Evolutionary conservation across 2,113 vertebrate species (phyloP).

Genomic region (Lepus americanus): DNA sequence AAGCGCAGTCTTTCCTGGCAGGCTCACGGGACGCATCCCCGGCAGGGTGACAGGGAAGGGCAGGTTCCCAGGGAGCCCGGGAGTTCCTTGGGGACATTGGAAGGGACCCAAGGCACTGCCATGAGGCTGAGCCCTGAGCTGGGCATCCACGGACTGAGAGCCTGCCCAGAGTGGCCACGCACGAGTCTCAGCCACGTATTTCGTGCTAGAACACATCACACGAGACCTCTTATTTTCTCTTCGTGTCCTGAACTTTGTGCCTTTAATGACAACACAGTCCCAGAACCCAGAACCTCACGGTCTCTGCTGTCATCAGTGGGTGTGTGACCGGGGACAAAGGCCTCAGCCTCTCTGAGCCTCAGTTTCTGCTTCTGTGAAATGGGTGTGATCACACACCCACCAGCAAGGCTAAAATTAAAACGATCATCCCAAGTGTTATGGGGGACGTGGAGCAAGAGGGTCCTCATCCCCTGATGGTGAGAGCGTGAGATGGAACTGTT

Average conservation of each 20-base stretch:
- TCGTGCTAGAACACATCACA: background rate
- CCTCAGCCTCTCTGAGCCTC: background rate
- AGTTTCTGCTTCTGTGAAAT: background rate
- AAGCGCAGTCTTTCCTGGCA: constrained; percentile 63
- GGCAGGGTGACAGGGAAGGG: background rate
- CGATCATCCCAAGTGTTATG: background rate
- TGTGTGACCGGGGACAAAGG: background rate
- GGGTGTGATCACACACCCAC: background rate
- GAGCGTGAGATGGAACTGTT: background rate
- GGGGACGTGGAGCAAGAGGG: background rate
- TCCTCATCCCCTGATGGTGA: background rate
- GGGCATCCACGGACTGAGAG: background rate
- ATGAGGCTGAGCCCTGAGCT: background rate
- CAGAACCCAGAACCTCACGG: background rate
- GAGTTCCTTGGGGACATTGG: constrained; percentile 52
- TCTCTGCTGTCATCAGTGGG: background rate
- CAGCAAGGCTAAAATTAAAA: background rate
- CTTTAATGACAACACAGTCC: background rate
- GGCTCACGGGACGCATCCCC: background rate
- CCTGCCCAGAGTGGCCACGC: background rate
- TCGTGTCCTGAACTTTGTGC: background rate
- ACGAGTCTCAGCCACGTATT: background rate
- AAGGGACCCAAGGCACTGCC: background rate
- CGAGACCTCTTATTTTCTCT: background rate
- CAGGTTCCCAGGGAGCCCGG: constrained; percentile 26